phyloP scores from a whole-genome alignment of 2,113 vertebrate genomes.

The Seriola dumerili region DNA sequence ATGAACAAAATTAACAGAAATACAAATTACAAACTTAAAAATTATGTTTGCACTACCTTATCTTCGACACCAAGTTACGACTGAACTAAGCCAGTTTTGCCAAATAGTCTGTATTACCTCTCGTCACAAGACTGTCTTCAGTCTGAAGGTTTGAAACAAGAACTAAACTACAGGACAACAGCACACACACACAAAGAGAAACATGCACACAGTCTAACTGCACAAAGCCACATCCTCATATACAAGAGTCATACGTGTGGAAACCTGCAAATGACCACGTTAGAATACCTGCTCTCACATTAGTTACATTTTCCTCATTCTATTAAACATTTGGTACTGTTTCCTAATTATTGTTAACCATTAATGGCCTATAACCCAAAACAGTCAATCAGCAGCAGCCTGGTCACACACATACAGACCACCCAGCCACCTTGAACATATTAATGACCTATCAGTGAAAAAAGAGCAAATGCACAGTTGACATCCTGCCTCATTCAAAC shows the following conservation, averaged over 20 bases:
- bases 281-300: not conserved
- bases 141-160: not conserved
- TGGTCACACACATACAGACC: not conserved
- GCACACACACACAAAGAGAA: not conserved
- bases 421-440: slow-evolving; percentile 9
- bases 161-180: not conserved
- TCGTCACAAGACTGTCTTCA: not conserved
- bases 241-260: not conserved
- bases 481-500: slow-evolving; percentile 23
- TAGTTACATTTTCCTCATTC: not conserved
- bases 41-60: not conserved
- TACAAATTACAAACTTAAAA: no score
- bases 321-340: not conserved
- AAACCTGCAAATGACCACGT: not conserved
- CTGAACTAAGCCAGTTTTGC: not conserved
- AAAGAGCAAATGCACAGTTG: slow-evolving; percentile 21
- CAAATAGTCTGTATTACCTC: not conserved
- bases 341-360: slow-evolving; percentile 1
- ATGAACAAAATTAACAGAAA: not conserved
- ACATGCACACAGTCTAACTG: not conserved
- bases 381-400: slow-evolving; percentile 6
- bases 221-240: slow-evolving; percentile 24
- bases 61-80: not conserved
- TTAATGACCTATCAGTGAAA: slow-evolving; percentile 33
- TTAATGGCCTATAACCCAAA: slow-evolving; percentile 8